A percentile compares a stretch with the other conserved stretches of the same genome.
Evolutionary conservation across 2,113 vertebrate genomes (phyloP).

Genomic region (Cheirogaleus medius): DNA sequence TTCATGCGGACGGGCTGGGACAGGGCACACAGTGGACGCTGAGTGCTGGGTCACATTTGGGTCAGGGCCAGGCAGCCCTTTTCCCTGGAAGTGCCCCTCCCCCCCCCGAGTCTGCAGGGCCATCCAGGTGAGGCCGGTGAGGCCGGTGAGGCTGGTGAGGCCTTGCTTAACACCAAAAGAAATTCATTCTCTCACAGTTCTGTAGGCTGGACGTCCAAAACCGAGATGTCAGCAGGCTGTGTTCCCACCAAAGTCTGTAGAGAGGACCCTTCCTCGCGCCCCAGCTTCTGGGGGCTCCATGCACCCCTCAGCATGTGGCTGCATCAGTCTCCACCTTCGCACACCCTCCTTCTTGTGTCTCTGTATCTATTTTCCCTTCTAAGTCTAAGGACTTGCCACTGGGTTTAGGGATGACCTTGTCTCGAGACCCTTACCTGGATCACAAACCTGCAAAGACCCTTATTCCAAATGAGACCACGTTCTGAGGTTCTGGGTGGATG

Average conservation of each 20-base stretch:
- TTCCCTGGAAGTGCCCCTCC: not conserved
- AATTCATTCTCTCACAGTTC: not conserved
- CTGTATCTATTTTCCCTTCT: not conserved
- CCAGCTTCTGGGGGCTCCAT: not conserved
- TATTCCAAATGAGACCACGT: not conserved
- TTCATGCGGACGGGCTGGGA: not conserved
- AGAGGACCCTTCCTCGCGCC: not conserved
- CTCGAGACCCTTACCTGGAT: not conserved
- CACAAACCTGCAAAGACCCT: not conserved
- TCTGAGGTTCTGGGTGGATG: not conserved
- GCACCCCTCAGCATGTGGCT: not conserved
- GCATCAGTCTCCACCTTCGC: not conserved
- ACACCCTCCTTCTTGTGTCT: not conserved
- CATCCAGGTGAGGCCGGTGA: not conserved
- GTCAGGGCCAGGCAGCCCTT: not conserved
- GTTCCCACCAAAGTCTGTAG: not conserved
- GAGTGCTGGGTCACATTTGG: not conserved
- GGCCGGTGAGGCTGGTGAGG: not conserved
- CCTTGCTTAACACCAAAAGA: not conserved
- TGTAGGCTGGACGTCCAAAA: not conserved
- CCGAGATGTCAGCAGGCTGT: not conserved
- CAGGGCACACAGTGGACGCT: not conserved
- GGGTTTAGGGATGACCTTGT: not conserved
- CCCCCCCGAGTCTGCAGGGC: not conserved
- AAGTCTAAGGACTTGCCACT: not conserved